Base-by-base conservation (phyloP, 92 coral and sea anemone species). In the Hydrozoanthus gracilis region DNA sequence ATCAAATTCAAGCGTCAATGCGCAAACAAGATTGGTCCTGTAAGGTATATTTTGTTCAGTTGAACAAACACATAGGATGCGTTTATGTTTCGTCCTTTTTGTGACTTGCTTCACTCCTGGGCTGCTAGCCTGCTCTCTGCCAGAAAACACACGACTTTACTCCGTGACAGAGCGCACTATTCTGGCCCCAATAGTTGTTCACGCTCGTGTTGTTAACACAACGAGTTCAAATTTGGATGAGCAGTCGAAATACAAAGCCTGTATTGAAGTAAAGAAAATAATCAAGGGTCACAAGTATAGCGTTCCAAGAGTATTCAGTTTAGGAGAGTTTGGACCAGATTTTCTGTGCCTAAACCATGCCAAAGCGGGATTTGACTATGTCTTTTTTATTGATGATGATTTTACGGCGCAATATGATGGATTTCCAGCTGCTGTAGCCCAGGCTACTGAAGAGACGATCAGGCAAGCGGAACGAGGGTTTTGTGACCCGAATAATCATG, bases 181-280 rank as follows among this genome's bases (percentile, higher is more conserved):
- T 66, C 91, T 96, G 44, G 96, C 99, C 27, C 98, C 98, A 9
- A 88, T 93, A 48, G 98, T 96, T 49, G 73, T 96, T 14, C 91
- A 93, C 46, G 99, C 89, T 11, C 91, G 78, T 13, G 99, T 96
- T 35, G 12, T 88, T 18, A 96, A 93, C 88, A 92, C 92, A 18
- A 91, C 95, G 44, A 55, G 89, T 0, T 45, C 82, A 54, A 47
- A 35, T 18, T 83, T 78, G 13, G n/a, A 46, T 7, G n/a, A 10
- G 51, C 82, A 76, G 65, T 48, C 85, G 7, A 35, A 73, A 74
- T 94, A 94, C 77, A 76, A 93, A 6, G 95, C 95, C 8, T 96
- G 99, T 73, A 89, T 96, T 27, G 77, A 77, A 18, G 87, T 93
- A 50, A 80, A 51, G 49, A 90, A 75, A 74, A 82, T 93, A 49